Percentiles rank a stretch among this genome's conserved stretches.
These are phyloP conservation scores for Enteromius viviparus DNA, from an alignment of 2,797 vertebrate species.

Conservation along the genomic window DNA sequence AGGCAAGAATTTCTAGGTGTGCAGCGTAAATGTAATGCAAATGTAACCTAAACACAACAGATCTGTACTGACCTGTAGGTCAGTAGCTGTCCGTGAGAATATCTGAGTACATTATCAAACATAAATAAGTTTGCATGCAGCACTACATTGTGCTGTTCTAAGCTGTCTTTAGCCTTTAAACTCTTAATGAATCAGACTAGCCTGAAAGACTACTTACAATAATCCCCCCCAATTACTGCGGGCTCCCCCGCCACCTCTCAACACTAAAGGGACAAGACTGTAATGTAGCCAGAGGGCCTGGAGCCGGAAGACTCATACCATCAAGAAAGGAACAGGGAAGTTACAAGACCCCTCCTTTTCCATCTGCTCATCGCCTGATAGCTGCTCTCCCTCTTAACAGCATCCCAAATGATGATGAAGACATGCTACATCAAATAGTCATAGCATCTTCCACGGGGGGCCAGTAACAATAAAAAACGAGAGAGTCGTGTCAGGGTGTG, in stretches of 20 bases:
- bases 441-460: background rate
- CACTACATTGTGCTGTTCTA: slow-evolving; percentile 4
- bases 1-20: background rate
- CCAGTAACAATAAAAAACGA: background rate
- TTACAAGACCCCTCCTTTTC: background rate
- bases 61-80: background rate
- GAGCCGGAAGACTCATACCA: slow-evolving; percentile 8
- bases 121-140: slow-evolving; percentile 28
- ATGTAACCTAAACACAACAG: background rate
- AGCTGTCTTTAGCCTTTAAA: slow-evolving; percentile 45
- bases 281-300: slow-evolving; percentile 23
- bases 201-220: slow-evolving; percentile 46
- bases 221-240: slow-evolving; percentile 46
- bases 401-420: slow-evolving; percentile 15
- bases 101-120: slow-evolving; percentile 10
- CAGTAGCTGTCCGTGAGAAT: background rate
- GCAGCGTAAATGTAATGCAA: background rate
- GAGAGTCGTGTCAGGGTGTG: background rate
- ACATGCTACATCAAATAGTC: slow-evolving; percentile 19
- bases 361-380: slow-evolving; percentile 34
- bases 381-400: slow-evolving; percentile 16
- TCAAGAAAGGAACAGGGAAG: background rate
- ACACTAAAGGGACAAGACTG: slow-evolving; percentile 27
- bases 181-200: slow-evolving; percentile 50
- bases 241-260: slow-evolving; percentile 35